phyloP scores from a whole-genome alignment of 2,797 vertebrate species.

The Serranus cabrilla region DNA sequence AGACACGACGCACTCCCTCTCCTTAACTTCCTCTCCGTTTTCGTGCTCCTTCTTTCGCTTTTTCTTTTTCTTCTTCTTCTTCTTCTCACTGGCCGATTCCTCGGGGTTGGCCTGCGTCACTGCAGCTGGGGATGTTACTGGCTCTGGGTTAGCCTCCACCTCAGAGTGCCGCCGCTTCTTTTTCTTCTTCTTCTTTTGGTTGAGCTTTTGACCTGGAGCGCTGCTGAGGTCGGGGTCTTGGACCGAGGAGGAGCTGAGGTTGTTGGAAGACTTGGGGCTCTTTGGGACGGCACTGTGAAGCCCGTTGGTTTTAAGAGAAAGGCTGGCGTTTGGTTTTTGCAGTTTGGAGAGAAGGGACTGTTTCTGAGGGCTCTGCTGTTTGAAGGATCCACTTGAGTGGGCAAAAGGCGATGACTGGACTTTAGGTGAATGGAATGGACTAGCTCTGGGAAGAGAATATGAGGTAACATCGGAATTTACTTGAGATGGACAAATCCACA shows the following conservation, averaged over 20 bases:
- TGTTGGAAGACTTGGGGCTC: conserved; percentile 52
- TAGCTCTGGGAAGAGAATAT: conserved; percentile 77
- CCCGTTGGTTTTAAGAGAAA: conserved; percentile 76
- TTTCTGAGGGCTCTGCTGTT: conserved; percentile 79
- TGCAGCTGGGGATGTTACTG: not conserved
- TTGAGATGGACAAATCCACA: not conserved
- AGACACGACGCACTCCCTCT: conserved; percentile 50
- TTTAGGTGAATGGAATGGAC: conserved; percentile 82
- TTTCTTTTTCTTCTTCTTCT: conserved; percentile 81
- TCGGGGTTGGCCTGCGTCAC: not conserved
- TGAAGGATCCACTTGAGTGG: conserved; percentile 69
- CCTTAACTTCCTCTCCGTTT: not conserved
- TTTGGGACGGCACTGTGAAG: conserved; percentile 46
- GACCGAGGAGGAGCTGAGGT: conserved; percentile 47
- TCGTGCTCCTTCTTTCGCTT: conserved; percentile 73
- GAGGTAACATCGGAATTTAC: conserved; percentile 5
- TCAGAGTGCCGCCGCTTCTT: conserved; percentile 81
- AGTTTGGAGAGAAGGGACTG: conserved; percentile 56
- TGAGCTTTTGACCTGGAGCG: conserved; percentile 22
- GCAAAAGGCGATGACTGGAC: conserved; percentile 74
- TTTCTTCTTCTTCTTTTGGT: conserved; percentile 82
- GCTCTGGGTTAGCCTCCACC: conserved; percentile 52
- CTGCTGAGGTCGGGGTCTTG: conserved; percentile 51
- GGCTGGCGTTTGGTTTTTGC: conserved; percentile 69
- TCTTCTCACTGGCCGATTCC: conserved; percentile 56